Evolutionary conservation across 2,888 invertebrate genomes (phyloP), one percentile per base, ranked within the genome.

Genomic region (Oxycera nigricornis): DNA sequence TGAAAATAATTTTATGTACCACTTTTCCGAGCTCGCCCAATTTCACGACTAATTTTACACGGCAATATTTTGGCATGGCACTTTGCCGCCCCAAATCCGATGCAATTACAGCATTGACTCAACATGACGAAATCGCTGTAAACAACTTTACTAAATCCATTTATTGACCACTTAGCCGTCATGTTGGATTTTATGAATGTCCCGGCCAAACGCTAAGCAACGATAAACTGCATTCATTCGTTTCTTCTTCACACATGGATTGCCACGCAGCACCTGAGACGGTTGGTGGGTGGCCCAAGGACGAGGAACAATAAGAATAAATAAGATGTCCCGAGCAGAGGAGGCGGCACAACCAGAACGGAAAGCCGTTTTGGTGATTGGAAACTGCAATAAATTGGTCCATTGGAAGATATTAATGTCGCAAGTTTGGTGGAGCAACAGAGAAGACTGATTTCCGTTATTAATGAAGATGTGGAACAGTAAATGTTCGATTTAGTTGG

Each of bases 201-300:
- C 31, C 30, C n/a, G n/a, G 26, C 6, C n/a, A 61, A 31, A 61
- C 2, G 31, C 20, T 61, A 4, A 31, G 31, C 26, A 17, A 17
- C 17, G 31, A 61, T 61, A 61, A 31, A 61, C 31, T 61, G 31
- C 17, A 61, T 28, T 22, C 57, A 28, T n/a, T 50, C 50, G 50
- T 50, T 50, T 50, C 4, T n/a, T n/a, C n/a, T n/a, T n/a, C n/a
- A n/a, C 3, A 6, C n/a, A 50, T n/a, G 50, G 17, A 50, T n/a
- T 3, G 17, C 17, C 50, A 9, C 17, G 17, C 6, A 50, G 17
- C 9, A 17, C 4, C 9, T 50, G 50, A 50, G 4, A 17, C 50
- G 17, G 17, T n/a, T n/a, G 17, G n/a, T 17, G n/a, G n/a, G n/a
- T n/a, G n/a, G n/a, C n/a, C n/a, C n/a, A n/a, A n/a, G n/a, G n/a